These are phyloP conservation scores for Chrysaora quinquecirrha DNA, from an alignment of 30 jellyfish, hydroid and myxozoan genomes.

Conservation along the genomic window DNA sequence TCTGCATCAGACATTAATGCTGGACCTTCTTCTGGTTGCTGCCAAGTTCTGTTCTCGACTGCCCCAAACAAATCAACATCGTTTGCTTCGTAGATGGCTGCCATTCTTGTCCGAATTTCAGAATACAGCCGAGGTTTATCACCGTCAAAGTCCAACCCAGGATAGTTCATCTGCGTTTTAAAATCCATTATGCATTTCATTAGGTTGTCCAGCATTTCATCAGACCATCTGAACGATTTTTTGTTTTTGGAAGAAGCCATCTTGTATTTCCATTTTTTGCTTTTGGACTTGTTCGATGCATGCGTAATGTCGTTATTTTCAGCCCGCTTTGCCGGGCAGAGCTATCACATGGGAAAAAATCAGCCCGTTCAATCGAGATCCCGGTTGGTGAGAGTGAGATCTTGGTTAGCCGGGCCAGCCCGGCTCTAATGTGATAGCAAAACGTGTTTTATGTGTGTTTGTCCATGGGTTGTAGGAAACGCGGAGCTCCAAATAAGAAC, in stretches of 20 bases:
- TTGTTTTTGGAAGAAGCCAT: not conserved
- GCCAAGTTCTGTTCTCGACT: not conserved
- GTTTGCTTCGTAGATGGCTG: not conserved
- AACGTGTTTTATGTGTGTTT: not conserved
- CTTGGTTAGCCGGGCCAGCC: constrained; percentile 26
- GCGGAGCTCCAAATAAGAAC: too few species aligned
- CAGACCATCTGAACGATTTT: constrained; percentile 31
- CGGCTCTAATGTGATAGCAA: constrained; percentile 20
- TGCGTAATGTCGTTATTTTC: not conserved
- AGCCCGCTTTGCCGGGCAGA: constrained; percentile 16
- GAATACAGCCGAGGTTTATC: constrained; percentile 22
- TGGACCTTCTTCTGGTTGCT: not conserved
- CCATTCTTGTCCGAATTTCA: not conserved
- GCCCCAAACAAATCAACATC: constrained; percentile 15
- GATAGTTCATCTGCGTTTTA: constrained; percentile 10
- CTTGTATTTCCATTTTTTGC: not conserved
- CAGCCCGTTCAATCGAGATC: constrained; percentile 5
- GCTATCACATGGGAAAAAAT: constrained; percentile 15
- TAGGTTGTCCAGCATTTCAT: constrained; percentile 8
- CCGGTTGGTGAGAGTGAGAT: constrained; percentile 13
- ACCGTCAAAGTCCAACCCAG: constrained; percentile 22
- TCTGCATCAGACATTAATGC: constrained; percentile 1
- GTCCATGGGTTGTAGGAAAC: too few species aligned
- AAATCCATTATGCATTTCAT: not conserved
- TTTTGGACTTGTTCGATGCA: not conserved